These are phyloP conservation scores for Calonectris borealis DNA, from an alignment of 2,113 vertebrate species.

Conservation along the genomic window DNA sequence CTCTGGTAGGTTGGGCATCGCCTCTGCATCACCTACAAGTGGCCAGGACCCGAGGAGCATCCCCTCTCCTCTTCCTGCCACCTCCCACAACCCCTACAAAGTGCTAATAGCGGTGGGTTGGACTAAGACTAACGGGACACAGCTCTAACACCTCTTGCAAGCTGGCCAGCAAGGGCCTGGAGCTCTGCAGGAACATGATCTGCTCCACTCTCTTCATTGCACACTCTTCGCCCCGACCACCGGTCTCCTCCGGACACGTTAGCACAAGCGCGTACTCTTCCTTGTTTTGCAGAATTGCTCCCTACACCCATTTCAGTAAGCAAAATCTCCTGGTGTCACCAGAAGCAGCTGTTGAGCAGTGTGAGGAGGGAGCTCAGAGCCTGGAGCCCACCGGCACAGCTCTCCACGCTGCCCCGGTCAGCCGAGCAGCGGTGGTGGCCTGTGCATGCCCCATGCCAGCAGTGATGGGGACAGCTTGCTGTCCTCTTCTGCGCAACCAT, in stretches of 20 bases:
- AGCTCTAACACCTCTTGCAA: background rate
- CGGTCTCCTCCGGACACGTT: fast-evolving
- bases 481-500: background rate
- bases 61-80: background rate
- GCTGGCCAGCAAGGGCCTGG: background rate
- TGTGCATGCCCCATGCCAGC: fast-evolving
- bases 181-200: background rate
- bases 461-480: background rate
- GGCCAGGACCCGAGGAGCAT: fast-evolving
- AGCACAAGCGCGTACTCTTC: fast-evolving
- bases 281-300: background rate
- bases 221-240: background rate
- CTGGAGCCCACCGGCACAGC: background rate
- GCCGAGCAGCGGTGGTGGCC: background rate
- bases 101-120: background rate
- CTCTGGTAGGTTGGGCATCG: background rate
- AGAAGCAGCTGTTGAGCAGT: background rate
- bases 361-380: background rate
- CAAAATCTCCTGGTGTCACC: background rate
- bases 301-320: background rate
- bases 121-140: background rate
- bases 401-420: background rate
- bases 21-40: background rate
- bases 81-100: background rate
- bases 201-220: background rate